Evolutionary conservation across 2,888 invertebrate genomes (phyloP), one percentile per base, ranked within the genome.

Genomic region (Papilio gigon): DNA sequence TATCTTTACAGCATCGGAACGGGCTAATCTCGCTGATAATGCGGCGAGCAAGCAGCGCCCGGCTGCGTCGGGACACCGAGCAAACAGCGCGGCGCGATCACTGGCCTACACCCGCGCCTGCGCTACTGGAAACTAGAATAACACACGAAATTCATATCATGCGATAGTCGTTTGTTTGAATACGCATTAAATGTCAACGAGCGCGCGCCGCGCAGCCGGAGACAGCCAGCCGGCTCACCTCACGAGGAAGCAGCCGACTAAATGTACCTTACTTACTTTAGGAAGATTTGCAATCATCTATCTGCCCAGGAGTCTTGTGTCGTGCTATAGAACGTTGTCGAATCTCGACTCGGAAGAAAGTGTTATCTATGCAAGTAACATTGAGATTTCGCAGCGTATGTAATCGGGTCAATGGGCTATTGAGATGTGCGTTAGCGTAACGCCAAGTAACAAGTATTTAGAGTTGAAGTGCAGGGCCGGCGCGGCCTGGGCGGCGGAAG

Each of bases 1-100:
- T 80, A 84, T 84, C 84, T 84, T 83, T 82, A 83, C 80, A 77
- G 78, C 76, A 75, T 74, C 77, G 75, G 71, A 70, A 76, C 78
- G 71, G 77, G 82, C 80, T 84, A 84, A 85, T 84, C 75, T 74
- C 69, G 60, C 37, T 71, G 74, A 73, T 73, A 72, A 70, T 71
- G 40, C 65, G 40, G 67, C 68, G 70, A 69, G 73, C 71, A 68
- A 68, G 65, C 68, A 65, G 17, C 37, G 63, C 53, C 25, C 4
- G 37, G 25, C 40, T 22, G 20, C 42, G 62, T 67, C 58, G 60
- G 60, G 64, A 56, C 67, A 61, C 33, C 62, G 58, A 44, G 58
- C 62, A 67, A 70, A 68, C 63, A 66, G 42, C 2, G 50, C 65
- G 68, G 47, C 56, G 50, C 35, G 30, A 50, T 60, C 60, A 60